Conservation (phyloP, 2,888 invertebrate species). For the Globia sparganii region DNA sequence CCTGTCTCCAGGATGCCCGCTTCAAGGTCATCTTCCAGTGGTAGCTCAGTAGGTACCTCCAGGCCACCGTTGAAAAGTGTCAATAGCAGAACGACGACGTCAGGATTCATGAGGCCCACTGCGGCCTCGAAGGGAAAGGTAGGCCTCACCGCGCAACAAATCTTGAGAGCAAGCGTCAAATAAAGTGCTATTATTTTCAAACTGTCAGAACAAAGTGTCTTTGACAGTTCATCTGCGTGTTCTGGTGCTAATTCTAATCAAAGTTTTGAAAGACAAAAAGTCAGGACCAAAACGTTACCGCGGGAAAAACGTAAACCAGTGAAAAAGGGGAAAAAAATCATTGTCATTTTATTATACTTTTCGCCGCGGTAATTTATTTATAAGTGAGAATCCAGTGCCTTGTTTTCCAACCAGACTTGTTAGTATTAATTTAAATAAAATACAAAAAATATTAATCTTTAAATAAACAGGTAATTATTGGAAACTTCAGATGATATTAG, state of each 20-base stretch:
- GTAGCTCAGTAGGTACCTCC: slow-evolving; percentile 88
- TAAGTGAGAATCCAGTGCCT: slow-evolving; percentile 67
- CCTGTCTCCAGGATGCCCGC: slow-evolving; percentile 84
- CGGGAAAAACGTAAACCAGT: slow-evolving; percentile 42
- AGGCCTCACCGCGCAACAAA: slow-evolving; percentile 76
- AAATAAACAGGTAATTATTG: slow-evolving; percentile 79
- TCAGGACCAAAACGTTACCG: slow-evolving; percentile 58
- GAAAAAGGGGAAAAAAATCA: slow-evolving; percentile 48
- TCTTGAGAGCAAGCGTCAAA: slow-evolving; percentile 80
- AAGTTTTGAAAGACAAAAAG: slow-evolving; percentile 49
- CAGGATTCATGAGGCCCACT: slow-evolving; percentile 96
- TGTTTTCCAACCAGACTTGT: slow-evolving; percentile 61
- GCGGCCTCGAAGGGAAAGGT: slow-evolving; percentile 95
- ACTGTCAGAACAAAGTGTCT: slow-evolving; percentile 46
- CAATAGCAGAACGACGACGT: slow-evolving; percentile 77
- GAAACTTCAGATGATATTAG: slow-evolving; percentile 85
- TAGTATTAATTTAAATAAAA: slow-evolving; percentile 70
- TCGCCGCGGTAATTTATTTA: slow-evolving; percentile 52
- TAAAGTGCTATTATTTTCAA: slow-evolving; percentile 65
- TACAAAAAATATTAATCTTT: slow-evolving; percentile 74
- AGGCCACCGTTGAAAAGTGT: slow-evolving; percentile 84
- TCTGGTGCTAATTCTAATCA: slow-evolving; percentile 63
- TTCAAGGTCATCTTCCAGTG: slow-evolving; percentile 86
- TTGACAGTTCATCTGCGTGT: slow-evolving; percentile 52
- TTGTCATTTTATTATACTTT: slow-evolving; percentile 34